A percentile compares a stretch with the other conserved stretches of the same genome.
phyloP scores from a whole-genome alignment of 2,888 invertebrate genomes.

The Mythimna impura region DNA sequence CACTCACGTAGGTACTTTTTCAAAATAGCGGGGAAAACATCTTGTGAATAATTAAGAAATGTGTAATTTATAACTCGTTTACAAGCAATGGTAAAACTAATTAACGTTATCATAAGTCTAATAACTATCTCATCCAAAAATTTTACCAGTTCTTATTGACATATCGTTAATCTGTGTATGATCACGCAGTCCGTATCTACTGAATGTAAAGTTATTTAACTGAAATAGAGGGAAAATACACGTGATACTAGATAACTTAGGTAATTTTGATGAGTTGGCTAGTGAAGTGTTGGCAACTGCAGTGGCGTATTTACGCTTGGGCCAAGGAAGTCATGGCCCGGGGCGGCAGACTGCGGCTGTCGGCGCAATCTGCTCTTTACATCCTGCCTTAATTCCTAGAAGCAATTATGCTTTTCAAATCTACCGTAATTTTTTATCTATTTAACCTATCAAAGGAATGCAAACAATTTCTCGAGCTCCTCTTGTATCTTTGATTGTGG shows the following conservation, averaged over 20 bases:
- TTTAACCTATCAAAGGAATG: not conserved
- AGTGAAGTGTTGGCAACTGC: not conserved
- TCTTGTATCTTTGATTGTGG: no score
- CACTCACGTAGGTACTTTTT: slow-evolving; percentile 8
- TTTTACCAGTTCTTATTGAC: slow-evolving; percentile 47
- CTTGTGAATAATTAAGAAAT: slow-evolving; percentile 30
- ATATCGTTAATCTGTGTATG: slow-evolving; percentile 51
- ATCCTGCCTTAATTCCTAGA: not conserved
- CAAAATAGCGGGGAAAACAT: slow-evolving; percentile 26
- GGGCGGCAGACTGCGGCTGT: not conserved
- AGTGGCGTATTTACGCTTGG: not conserved
- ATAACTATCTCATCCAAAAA: slow-evolving; percentile 52
- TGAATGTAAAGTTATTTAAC: slow-evolving; percentile 19
- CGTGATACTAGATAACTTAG: not conserved
- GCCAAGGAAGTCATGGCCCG: not conserved
- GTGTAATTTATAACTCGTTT: slow-evolving; percentile 55
- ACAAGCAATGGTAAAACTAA: slow-evolving; percentile 47
- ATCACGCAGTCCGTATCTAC: slow-evolving; percentile 45
- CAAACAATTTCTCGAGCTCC: no score
- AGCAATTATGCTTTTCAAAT: not conserved
- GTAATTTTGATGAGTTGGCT: slow-evolving; percentile 32
- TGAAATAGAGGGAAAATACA: slow-evolving; percentile 19
- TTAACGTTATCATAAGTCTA: slow-evolving; percentile 48
- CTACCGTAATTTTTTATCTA: not conserved
- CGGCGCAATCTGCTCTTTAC: not conserved